A percentile compares a stretch with the other conserved stretches of the same genome.
Evolutionary conservation across 2,113 vertebrate species (phyloP).

Genomic region (Diadophis punctatus): DNA sequence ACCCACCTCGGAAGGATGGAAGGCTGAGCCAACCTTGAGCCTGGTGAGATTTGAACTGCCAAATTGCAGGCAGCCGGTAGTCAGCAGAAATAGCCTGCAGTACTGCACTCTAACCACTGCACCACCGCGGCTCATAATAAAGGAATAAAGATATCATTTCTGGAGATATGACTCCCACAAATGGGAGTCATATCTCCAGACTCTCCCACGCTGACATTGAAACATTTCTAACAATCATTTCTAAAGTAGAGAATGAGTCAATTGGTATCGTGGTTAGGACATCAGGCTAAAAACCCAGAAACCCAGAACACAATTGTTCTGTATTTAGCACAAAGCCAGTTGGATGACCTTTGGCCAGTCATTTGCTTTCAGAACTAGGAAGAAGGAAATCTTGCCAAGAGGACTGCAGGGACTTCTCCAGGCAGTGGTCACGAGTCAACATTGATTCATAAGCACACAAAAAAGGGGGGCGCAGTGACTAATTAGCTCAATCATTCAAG

Average conservation of each 20-base stretch:
- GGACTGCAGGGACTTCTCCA: background rate
- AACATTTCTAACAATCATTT: background rate
- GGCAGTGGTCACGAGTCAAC: background rate
- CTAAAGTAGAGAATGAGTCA: background rate
- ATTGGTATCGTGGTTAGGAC: background rate
- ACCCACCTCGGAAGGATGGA: no score
- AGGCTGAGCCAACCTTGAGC: no score
- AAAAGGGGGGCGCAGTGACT: background rate
- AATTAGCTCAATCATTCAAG: background rate
- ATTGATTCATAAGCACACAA: background rate
- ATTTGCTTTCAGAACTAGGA: no score
- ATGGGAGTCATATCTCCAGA: no score
- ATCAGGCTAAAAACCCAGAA: no score
- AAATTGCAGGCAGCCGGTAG: no score
- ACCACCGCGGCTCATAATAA: background rate
- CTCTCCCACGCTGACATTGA: background rate
- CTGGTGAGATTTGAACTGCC: no score
- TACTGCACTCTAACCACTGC: no score
- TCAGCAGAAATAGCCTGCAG: no score
- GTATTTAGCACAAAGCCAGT: no score
- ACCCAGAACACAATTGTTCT: no score
- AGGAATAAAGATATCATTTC: background rate
- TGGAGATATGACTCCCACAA: background rate
- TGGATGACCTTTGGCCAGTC: no score
- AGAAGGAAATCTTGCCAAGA: background rate